These are phyloP conservation scores for Cotesia chilonis DNA, from an alignment of 1,140 invertebrate genomes.

Conservation along the genomic window DNA sequence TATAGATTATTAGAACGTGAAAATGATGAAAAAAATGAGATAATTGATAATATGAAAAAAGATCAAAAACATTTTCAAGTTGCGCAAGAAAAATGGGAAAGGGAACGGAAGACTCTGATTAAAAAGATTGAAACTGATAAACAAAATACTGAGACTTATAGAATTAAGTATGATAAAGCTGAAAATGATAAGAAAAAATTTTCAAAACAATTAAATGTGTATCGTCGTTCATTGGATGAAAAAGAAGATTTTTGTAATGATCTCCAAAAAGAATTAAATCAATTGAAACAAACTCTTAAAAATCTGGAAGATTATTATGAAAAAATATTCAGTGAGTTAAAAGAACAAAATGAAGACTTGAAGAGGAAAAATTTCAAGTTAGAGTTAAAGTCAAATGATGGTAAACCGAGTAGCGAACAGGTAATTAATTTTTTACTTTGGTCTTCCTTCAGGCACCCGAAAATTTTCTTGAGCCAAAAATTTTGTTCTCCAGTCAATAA, in stretches of 20 bases:
- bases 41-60: slow-evolving; percentile 28
- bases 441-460: too few relatives aligned
- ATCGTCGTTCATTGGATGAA: slow-evolving; percentile 7
- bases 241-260: slow-evolving; percentile 20
- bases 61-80: slow-evolving; percentile 35
- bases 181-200: slow-evolving; percentile 25
- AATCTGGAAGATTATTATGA: slow-evolving; percentile 33
- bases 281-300: slow-evolving; percentile 21
- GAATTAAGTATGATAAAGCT: slow-evolving; percentile 25
- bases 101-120: slow-evolving; percentile 29
- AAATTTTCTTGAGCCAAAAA: too few relatives aligned
- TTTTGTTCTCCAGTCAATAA: too few relatives aligned
- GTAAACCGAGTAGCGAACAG: not conserved
- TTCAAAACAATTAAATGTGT: slow-evolving; percentile 13
- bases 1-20: slow-evolving; percentile 41
- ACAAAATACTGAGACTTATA: slow-evolving; percentile 24
- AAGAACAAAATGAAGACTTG: slow-evolving; percentile 39
- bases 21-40: slow-evolving; percentile 43
- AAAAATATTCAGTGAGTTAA: slow-evolving; percentile 27
- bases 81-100: slow-evolving; percentile 39
- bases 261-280: slow-evolving; percentile 18
- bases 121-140: slow-evolving; percentile 35
- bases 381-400: slow-evolving; percentile 24
- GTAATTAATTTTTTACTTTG: not conserved
- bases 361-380: slow-evolving; percentile 36